These are phyloP conservation scores for Bombus difficillimus DNA, from an alignment of 1,140 invertebrate species.

Conservation along the genomic window DNA sequence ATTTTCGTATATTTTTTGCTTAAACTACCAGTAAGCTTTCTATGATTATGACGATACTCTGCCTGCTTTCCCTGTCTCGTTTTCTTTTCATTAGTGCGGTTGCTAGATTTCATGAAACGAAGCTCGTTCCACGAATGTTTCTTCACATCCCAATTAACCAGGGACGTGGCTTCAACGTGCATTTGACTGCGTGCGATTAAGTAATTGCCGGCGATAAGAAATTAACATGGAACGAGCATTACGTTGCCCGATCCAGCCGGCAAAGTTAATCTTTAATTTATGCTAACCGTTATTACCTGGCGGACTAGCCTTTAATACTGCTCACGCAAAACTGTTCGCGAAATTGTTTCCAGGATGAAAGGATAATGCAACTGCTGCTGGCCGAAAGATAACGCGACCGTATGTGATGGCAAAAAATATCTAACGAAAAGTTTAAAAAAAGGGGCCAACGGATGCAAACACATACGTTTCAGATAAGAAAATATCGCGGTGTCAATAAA, in stretches of 20 bases:
- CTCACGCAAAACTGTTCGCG: slow-evolving; percentile 46
- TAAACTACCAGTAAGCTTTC: too few relatives aligned
- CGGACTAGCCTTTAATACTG: slow-evolving; percentile 57
- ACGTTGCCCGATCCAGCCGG: slow-evolving; percentile 46
- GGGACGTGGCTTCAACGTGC: slow-evolving; percentile 24
- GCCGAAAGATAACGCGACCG: slow-evolving; percentile 30
- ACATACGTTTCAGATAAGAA: neutral
- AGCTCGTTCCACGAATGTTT: neutral
- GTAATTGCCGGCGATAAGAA: slow-evolving; percentile 64
- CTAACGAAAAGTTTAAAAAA: neutral
- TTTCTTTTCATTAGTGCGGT: neutral
- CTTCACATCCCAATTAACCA: slow-evolving; percentile 32
- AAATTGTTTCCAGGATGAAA: slow-evolving; percentile 52
- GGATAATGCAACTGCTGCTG: slow-evolving; percentile 50
- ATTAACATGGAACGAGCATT: slow-evolving; percentile 63
- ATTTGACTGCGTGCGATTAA: slow-evolving; percentile 56
- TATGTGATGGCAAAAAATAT: neutral
- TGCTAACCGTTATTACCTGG: slow-evolving; percentile 65
- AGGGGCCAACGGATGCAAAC: neutral
- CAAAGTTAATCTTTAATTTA: slow-evolving; percentile 63
- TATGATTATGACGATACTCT: neutral
- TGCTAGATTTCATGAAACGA: neutral
- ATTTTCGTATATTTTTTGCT: neutral
- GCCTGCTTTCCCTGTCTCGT: too few relatives aligned
- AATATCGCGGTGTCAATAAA: neutral